Conservation (phyloP, 1,140 invertebrate species). For the Cherax destructor region DNA sequence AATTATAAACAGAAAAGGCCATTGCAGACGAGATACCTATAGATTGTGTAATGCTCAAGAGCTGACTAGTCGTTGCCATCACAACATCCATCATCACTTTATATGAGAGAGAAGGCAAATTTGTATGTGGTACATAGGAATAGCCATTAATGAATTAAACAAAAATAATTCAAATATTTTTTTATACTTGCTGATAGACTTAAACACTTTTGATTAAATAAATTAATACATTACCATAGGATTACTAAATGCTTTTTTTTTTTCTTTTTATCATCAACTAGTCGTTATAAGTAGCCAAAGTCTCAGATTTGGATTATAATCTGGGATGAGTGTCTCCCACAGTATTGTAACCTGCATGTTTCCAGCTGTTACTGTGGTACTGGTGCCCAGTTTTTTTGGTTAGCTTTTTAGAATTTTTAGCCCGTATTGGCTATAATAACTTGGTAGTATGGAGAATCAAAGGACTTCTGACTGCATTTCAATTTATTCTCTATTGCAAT, state of each 20-base stretch:
- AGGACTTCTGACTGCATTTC: not conserved
- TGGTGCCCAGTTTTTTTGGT: conserved; percentile 19
- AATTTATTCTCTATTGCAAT: not conserved
- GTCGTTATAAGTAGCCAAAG: not conserved
- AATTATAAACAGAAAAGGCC: not conserved
- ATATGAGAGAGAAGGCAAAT: not conserved
- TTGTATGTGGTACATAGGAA: not conserved
- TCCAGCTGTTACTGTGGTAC: conserved; percentile 15
- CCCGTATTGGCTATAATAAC: not conserved
- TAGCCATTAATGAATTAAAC: not conserved
- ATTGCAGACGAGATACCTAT: not conserved
- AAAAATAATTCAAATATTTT: conserved; percentile 14
- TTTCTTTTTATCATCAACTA: not conserved
- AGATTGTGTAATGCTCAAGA: not conserved
- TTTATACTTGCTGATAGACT: conserved; percentile 17
- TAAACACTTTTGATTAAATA: not conserved
- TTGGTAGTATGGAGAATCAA: not conserved
- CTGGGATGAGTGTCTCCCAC: not conserved
- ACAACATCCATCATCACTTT: not conserved
- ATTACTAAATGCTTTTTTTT: not conserved
- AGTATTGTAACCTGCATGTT: conserved; percentile 34
- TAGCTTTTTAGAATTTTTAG: conserved; percentile 21
- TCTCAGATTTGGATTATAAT: conserved; percentile 6
- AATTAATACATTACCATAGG: not conserved
- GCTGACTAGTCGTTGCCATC: not conserved